Percentiles rank a stretch among this genome's conserved stretches.
These are phyloP conservation scores for Papilio protenor DNA, from an alignment of 2,888 invertebrate species.

Conservation along the genomic window DNA sequence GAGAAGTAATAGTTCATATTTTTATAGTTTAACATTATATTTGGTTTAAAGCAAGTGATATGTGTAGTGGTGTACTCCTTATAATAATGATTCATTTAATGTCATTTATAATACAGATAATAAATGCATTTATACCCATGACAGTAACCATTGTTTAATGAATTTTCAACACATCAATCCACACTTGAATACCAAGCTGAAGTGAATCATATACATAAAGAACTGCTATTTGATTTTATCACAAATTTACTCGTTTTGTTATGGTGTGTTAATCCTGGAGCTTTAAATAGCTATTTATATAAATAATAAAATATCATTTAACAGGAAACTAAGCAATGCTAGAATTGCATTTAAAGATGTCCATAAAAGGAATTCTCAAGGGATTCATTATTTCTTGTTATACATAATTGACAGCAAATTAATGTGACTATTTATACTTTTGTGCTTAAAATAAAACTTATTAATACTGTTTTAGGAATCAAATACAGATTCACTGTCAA, in stretches of 20 bases:
- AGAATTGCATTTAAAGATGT: too few species aligned
- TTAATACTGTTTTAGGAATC: conserved; percentile 60
- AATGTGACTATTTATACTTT: not conserved
- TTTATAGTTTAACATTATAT: not conserved
- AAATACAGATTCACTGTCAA: conserved; percentile 72
- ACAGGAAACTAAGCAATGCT: not conserved
- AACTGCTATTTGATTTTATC: not conserved
- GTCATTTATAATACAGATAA: conserved; percentile 5
- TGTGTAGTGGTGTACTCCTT: not conserved
- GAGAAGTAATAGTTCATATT: not conserved
- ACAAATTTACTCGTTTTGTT: not conserved
- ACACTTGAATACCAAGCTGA: too few species aligned
- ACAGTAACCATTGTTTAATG: conserved; percentile 15
- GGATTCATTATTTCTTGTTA: not conserved
- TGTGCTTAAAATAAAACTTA: not conserved
- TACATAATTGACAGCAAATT: not conserved
- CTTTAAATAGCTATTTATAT: not conserved
- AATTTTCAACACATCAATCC: not conserved
- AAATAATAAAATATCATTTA: not conserved
- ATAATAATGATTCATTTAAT: conserved; percentile 13
- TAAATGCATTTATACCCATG: conserved; percentile 1
- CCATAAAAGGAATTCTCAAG: not conserved
- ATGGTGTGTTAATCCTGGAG: not conserved
- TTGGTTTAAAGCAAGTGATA: not conserved
- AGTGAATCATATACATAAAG: conserved; percentile 2